Base-by-base conservation (phyloP, 2,888 invertebrate species). In the Candidula unifasciata region DNA sequence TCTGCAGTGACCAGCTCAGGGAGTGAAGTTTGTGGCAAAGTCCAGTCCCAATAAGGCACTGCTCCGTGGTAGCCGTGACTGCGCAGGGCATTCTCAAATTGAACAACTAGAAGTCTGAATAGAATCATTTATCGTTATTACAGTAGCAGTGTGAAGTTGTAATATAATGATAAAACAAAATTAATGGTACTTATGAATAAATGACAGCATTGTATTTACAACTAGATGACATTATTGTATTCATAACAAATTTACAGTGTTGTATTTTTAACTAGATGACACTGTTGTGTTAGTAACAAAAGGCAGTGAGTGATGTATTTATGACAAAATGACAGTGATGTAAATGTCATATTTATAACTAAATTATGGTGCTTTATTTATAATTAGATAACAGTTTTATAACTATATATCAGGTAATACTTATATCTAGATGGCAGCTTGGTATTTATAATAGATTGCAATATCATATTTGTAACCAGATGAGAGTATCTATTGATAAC, bases 31-130 rank as follows among this genome's bases (percentile, higher is more conserved):
- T 86, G 73, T 3, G 84, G 84, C 10, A 64, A 44, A 37, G 86
- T 87, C 87, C 87, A 88, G 66, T 88, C 85, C 88, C 88, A 88
- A 69, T 88, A 88, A 10, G 88, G 88, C 18, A 88, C 78, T 27
- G 87, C 85, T n/a, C 78, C 79, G 21, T 68, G 54, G 68, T 74
- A 68, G 5, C 85, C 85, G 52, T 74, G 69, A 13, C 13, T 57
- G 2, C 79, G 30, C 3, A 85, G 80, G 13, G 85, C 85, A 66
- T 85, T 85, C 80, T 85, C 85, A 0, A 80, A 80, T 68, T 80
- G 85, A 1, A 85, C 85, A n/a, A 74, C 74, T 1, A 82, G 68
- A 10, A 69, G 54, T 44, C 66, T 66, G 66, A 13, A 54, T n/a
- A 27, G 21, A 18, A 3, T 35, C 33, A 68, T 2, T 18, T 2